Evolutionary conservation across 2,888 invertebrate species (phyloP).

Genomic region (Rutpela maculata): DNA sequence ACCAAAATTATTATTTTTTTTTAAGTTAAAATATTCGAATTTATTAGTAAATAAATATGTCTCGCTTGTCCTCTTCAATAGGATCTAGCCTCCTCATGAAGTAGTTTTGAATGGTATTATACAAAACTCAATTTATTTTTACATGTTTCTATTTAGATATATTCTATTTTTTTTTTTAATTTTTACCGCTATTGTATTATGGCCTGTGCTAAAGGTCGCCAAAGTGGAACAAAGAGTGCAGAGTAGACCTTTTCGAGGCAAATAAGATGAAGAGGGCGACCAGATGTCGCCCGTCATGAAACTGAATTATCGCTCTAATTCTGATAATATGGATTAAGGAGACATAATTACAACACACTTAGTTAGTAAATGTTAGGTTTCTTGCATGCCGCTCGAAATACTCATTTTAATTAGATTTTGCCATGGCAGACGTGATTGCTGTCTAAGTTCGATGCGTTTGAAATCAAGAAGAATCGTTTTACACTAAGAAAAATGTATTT

Average conservation of each 20-base stretch:
- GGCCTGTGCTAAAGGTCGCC: slow-evolving; percentile 9
- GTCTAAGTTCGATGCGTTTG: slow-evolving; percentile 7
- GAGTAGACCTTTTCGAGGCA: slow-evolving; percentile 18
- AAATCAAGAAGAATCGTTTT: neutral
- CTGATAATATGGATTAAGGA: slow-evolving; percentile 60
- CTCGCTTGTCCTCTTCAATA: no score
- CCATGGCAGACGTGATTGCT: slow-evolving; percentile 36
- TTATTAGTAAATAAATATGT: no score
- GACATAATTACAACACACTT: slow-evolving; percentile 60
- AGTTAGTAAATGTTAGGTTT: slow-evolving; percentile 62
- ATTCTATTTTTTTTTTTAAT: neutral
- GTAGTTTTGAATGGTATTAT: no score
- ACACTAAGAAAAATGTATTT: slow-evolving; percentile 21
- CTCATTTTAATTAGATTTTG: slow-evolving; percentile 58
- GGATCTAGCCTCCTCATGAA: no score
- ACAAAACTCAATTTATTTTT: neutral
- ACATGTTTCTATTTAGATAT: neutral
- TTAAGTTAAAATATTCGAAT: no score
- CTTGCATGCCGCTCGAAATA: slow-evolving; percentile 60
- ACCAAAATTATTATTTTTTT: no score
- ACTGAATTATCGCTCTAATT: slow-evolving; percentile 64
- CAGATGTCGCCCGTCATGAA: slow-evolving; percentile 59
- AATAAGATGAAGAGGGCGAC: slow-evolving; percentile 50
- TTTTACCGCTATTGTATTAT: neutral
- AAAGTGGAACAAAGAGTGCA: slow-evolving; percentile 1